Percentiles rank a stretch among this genome's conserved stretches.
These are phyloP conservation scores for Nematostella vectensis DNA, from an alignment of 92 coral and sea anemone species.

Conservation along the genomic window DNA sequence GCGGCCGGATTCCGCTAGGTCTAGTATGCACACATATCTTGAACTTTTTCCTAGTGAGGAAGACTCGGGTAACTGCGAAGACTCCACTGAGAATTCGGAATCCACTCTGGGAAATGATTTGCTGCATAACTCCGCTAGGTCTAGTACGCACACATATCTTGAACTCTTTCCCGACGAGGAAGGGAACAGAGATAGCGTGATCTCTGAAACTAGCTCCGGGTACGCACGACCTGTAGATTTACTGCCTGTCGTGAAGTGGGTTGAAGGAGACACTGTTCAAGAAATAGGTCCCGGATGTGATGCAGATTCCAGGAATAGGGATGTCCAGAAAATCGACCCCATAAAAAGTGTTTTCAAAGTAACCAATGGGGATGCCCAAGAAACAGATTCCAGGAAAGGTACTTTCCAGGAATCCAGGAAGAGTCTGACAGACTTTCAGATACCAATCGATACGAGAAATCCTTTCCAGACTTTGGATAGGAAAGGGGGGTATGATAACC, in stretches of 20 bases:
- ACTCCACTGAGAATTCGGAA: conserved; percentile 43
- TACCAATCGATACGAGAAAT: conserved; percentile 17
- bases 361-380: too few relatives aligned
- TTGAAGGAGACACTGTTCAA: too few relatives aligned
- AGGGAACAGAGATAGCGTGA: conserved; percentile 56
- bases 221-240: conserved; percentile 80
- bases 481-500: conserved; percentile 13
- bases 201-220: conserved; percentile 86
- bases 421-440: conserved; percentile 33
- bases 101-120: conserved; percentile 25
- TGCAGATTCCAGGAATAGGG: too few relatives aligned
- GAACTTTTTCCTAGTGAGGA: conserved; percentile 41
- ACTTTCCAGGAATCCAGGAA: conserved; percentile 4
- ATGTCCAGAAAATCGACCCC: too few relatives aligned
- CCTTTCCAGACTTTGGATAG: conserved; percentile 3
- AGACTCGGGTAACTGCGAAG: conserved; percentile 5
- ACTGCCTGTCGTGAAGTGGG: conserved; percentile 6
- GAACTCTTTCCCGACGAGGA: conserved; percentile 42
- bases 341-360: too few relatives aligned
- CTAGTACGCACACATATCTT: conserved; percentile 56
- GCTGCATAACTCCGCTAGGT: conserved; percentile 43
- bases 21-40: conserved; percentile 55
- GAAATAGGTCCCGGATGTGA: too few relatives aligned
- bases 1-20: conserved; percentile 37
- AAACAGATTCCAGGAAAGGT: neutral